Percentiles rank a stretch among this genome's conserved stretches.
Conservation (phyloP, 2,888 invertebrate genomes). For the Idaea aversata region DNA sequence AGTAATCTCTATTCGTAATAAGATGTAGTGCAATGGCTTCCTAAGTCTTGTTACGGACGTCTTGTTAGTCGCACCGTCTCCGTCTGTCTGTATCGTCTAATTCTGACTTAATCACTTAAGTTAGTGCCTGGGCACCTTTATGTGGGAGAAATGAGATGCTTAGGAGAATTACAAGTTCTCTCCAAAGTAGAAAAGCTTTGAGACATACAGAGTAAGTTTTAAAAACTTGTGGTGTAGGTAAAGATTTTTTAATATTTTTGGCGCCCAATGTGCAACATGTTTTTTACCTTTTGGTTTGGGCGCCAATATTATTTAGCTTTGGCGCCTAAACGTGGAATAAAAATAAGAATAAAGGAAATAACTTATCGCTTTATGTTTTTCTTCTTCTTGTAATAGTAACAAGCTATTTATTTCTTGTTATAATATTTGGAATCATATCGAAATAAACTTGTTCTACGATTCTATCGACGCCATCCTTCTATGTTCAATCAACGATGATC, state of each 20-base stretch:
- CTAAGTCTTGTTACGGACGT: constrained; percentile 1
- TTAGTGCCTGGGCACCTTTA: neutral
- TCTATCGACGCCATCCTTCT: neutral
- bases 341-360: too few relatives aligned
- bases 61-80: neutral
- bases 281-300: neutral
- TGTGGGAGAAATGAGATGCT: neutral
- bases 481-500: constrained; percentile 7
- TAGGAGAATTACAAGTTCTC: neutral
- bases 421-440: neutral
- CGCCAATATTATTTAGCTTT: neutral
- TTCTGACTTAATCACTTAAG: neutral
- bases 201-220: neutral
- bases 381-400: neutral
- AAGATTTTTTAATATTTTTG: neutral
- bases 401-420: neutral
- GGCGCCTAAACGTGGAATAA: neutral
- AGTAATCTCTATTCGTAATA: constrained; percentile 1
- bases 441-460: neutral
- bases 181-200: neutral
- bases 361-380: too few relatives aligned
- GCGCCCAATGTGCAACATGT: neutral
- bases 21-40: neutral
- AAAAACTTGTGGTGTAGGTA: neutral
- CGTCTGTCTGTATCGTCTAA: constrained; percentile 1